Percentiles rank a stretch among this genome's conserved stretches.
Conservation (phyloP, 2,888 invertebrate genomes). For the Cephus pulcher region DNA sequence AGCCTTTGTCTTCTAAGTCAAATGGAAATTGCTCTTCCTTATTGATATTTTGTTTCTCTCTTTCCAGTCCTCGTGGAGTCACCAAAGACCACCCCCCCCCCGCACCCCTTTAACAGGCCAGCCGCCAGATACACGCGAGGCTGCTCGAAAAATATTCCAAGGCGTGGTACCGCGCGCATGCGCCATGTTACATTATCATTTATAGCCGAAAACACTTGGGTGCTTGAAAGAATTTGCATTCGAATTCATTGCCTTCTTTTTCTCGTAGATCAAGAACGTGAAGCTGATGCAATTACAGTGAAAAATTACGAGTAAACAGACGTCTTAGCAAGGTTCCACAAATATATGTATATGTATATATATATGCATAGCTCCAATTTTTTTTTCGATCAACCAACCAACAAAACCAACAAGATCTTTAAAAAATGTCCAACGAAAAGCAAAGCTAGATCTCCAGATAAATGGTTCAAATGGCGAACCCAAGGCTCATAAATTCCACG, state of each 20-base stretch:
- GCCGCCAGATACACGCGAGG: neutral
- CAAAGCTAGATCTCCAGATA: neutral
- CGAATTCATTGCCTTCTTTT: neutral
- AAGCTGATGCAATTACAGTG: neutral
- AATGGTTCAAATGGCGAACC: neutral
- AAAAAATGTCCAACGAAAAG: neutral
- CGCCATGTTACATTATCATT: constrained; percentile 4
- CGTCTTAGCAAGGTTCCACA: neutral
- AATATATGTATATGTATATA: no score
- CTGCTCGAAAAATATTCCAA: constrained; percentile 2
- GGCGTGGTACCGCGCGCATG: constrained; percentile 3
- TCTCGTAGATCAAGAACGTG: neutral
- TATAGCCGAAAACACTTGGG: neutral
- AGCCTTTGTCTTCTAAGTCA: neutral
- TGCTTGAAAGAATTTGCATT: neutral
- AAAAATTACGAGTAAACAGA: neutral
- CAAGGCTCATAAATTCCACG: neutral
- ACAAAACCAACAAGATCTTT: neutral
- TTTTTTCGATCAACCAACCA: neutral
- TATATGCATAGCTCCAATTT: neutral
- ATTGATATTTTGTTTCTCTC: neutral
- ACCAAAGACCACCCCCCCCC: neutral
- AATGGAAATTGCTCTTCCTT: neutral
- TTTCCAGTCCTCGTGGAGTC: neutral
- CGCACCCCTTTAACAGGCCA: neutral